A percentile compares a stretch with the other conserved stretches of the same genome.
Evolutionary conservation across 2,797 vertebrate genomes (phyloP).

Genomic region (Silurus aristotelis): DNA sequence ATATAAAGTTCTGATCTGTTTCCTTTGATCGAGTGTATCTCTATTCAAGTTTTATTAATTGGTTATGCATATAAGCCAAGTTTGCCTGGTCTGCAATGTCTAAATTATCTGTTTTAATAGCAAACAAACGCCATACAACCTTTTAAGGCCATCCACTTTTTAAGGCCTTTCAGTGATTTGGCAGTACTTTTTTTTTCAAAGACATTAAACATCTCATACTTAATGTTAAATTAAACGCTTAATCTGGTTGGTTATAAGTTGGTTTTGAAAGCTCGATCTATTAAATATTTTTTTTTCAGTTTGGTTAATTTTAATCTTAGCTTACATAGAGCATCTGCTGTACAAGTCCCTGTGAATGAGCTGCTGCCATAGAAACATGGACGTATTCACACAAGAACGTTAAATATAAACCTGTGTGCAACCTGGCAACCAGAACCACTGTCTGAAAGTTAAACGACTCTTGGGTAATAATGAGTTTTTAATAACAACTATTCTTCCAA

Average conservation of each 20-base stretch:
- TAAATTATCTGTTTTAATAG: neutral
- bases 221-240: neutral
- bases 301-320: neutral
- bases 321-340: neutral
- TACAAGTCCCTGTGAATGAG: neutral
- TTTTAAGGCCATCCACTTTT: neutral
- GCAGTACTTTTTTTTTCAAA: neutral
- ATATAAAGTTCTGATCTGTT: conserved; percentile 28
- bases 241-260: neutral
- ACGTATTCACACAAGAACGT: neutral
- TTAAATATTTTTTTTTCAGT: neutral
- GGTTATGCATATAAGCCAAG: neutral
- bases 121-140: neutral
- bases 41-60: neutral
- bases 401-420: neutral
- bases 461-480: neutral
- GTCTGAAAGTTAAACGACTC: neutral
- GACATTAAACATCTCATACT: neutral
- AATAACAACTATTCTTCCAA: neutral
- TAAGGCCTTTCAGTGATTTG: neutral
- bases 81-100: too few relatives aligned
- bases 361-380: neutral
- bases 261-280: too few relatives aligned
- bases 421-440: neutral
- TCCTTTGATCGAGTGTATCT: neutral